Conservation (phyloP, 2,797 vertebrate genomes). For the Labroides dimidiatus region DNA sequence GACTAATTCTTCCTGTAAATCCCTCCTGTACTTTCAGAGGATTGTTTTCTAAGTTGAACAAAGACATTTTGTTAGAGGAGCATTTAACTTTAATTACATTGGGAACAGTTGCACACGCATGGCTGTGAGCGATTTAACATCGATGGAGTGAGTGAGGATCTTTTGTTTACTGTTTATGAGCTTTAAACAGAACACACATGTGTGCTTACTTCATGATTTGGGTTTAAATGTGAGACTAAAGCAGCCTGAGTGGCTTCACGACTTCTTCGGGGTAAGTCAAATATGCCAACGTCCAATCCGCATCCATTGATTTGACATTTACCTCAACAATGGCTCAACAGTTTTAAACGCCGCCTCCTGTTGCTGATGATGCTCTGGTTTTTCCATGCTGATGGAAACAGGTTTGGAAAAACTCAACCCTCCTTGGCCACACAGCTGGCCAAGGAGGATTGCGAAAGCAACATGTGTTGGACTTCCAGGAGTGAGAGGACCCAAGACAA, state of each 20-base stretch:
- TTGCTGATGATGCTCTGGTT: slow-evolving; percentile 61
- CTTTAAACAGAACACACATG: slow-evolving; percentile 62
- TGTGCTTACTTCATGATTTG: slow-evolving; percentile 19
- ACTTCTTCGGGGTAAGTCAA: slow-evolving; percentile 30
- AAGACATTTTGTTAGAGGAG: slow-evolving; percentile 62
- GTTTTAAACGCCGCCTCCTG: slow-evolving; percentile 65
- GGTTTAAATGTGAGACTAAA: slow-evolving; percentile 48
- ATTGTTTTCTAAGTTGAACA: slow-evolving; percentile 67
- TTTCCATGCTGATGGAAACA: slow-evolving; percentile 68
- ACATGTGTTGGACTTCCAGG: slow-evolving; percentile 44
- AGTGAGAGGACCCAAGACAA: slow-evolving; percentile 45
- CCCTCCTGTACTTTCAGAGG: slow-evolving; percentile 42
- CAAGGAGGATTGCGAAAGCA: slow-evolving; percentile 65
- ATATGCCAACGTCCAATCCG: slow-evolving; percentile 34
- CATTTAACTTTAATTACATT: slow-evolving; percentile 55
- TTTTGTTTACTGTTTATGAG: slow-evolving; percentile 39
- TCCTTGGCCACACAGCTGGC: no score
- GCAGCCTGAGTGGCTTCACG: slow-evolving; percentile 33
- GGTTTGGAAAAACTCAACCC: slow-evolving; percentile 68
- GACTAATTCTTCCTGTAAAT: slow-evolving; percentile 38
- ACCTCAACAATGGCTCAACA: slow-evolving; percentile 75
- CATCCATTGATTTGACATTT: slow-evolving; percentile 62
- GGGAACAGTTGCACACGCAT: slow-evolving; percentile 29
- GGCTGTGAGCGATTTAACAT: slow-evolving; percentile 43
- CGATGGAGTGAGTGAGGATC: slow-evolving; percentile 37